Percentiles rank a stretch among this genome's conserved stretches.
Evolutionary conservation across 1,140 invertebrate genomes (phyloP).

Genomic region (Drosophila bipectinata): DNA sequence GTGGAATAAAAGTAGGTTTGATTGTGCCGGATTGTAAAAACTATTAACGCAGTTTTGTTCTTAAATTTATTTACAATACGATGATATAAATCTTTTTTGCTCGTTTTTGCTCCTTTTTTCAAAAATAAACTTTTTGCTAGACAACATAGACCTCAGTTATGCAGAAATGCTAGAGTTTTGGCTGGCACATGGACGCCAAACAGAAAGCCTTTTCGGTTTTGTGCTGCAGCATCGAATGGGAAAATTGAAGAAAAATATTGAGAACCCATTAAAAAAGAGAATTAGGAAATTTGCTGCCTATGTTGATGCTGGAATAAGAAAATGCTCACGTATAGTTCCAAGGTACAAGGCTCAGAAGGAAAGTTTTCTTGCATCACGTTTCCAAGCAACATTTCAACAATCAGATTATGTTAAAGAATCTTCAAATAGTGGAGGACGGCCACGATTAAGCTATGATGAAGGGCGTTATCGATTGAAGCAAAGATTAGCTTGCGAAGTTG

Average conservation of each 20-base stretch:
- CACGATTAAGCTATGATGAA: too few species aligned
- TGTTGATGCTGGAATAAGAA: too few species aligned
- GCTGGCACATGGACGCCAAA: slow-evolving; percentile 3
- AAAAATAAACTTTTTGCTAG: slow-evolving; percentile 9
- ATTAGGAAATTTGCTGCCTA: too few species aligned
- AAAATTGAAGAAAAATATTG: slow-evolving; percentile 10
- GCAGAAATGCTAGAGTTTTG: not conserved
- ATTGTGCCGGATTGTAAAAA: slow-evolving; percentile 19
- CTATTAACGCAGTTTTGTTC: slow-evolving; percentile 19
- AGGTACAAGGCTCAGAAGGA: too few species aligned
- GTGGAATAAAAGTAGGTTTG: slow-evolving; percentile 8
- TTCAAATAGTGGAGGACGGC: too few species aligned
- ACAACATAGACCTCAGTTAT: slow-evolving; percentile 8
- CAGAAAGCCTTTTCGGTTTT: not conserved
- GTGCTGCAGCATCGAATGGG: too few species aligned
- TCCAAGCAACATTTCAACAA: too few species aligned
- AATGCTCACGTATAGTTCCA: too few species aligned
- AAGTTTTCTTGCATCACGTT: too few species aligned
- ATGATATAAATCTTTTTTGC: slow-evolving; percentile 15
- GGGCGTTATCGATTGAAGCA: too few species aligned
- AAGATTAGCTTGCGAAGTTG: too few species aligned
- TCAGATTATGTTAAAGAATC: too few species aligned
- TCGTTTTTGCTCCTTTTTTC: slow-evolving; percentile 7
- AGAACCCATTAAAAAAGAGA: slow-evolving; percentile 5
- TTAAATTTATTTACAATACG: slow-evolving; percentile 16